phyloP scores from a whole-genome alignment of 2,888 invertebrate species.

The Stenodera caucasica region DNA sequence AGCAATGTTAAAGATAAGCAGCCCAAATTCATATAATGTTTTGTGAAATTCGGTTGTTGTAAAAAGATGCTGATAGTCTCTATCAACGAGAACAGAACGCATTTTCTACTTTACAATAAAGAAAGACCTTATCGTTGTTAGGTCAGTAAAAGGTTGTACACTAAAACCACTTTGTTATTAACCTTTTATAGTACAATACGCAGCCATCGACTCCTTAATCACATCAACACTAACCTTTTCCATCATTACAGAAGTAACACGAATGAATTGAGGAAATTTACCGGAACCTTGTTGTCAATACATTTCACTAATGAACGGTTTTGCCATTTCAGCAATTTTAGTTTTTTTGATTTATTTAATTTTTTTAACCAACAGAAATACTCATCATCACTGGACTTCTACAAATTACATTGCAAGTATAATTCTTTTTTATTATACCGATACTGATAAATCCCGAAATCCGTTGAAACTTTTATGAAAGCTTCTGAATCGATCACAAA shows the following conservation, averaged over 20 bases:
- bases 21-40: constrained; percentile 30
- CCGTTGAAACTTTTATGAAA: background rate
- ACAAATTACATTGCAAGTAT: background rate
- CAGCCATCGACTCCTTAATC: constrained; percentile 42
- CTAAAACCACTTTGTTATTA: constrained; percentile 50
- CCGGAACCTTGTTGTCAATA: background rate
- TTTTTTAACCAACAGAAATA: background rate
- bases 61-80: constrained; percentile 18
- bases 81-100: constrained; percentile 29
- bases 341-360: background rate
- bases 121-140: constrained; percentile 46
- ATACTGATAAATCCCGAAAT: background rate
- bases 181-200: constrained; percentile 46
- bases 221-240: constrained; percentile 43
- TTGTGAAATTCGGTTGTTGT: constrained; percentile 27
- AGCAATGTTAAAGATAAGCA: constrained; percentile 43
- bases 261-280: constrained; percentile 7
- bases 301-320: constrained; percentile 3
- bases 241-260: background rate
- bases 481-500: background rate
- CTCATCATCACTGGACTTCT: background rate
- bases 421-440: background rate
- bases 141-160: constrained; percentile 49
- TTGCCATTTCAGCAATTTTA: background rate
- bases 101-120: constrained; percentile 38